phyloP scores from a whole-genome alignment of 1,140 invertebrate genomes.

The Rhysida immarginata region DNA sequence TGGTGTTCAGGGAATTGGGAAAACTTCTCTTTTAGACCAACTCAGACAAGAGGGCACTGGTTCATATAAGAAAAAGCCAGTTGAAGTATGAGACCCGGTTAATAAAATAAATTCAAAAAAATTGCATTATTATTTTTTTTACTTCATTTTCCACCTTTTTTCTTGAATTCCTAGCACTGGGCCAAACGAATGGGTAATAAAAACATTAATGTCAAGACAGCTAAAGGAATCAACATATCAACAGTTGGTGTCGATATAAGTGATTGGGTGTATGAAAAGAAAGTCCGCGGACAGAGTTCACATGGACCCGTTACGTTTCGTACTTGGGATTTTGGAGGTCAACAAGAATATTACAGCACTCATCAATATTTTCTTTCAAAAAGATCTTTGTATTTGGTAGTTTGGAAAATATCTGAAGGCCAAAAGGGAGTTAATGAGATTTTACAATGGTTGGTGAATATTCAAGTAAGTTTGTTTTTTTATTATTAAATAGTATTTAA shows the following conservation, averaged over 20 bases:
- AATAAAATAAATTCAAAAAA: too few relatives aligned
- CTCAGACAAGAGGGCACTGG: conserved; percentile 69
- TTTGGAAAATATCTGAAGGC: conserved; percentile 90
- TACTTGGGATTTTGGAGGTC: conserved; percentile 99
- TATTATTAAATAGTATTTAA: too few relatives aligned
- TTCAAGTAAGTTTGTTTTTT: conserved; percentile 55
- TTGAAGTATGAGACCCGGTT: conserved; percentile 44
- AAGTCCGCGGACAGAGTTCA: conserved; percentile 46
- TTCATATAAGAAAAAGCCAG: conserved; percentile 51
- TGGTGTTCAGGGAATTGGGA: conserved; percentile 82
- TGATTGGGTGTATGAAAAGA: conserved; percentile 83
- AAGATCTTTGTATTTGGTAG: conserved; percentile 83
- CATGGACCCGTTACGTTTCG: conserved; percentile 86
- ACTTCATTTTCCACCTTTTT: too few relatives aligned
- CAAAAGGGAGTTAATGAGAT: conserved; percentile 78
- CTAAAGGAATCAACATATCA: conserved; percentile 64
- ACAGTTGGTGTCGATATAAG: conserved; percentile 95
- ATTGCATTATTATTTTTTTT: too few relatives aligned
- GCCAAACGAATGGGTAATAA: conserved; percentile 85
- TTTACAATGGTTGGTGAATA: conserved; percentile 87
- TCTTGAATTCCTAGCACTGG: conserved; percentile 68
- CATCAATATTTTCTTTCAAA: conserved; percentile 97
- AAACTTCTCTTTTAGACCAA: conserved; percentile 81
- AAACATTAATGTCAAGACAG: conserved; percentile 54
- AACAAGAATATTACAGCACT: conserved; percentile 90